These are phyloP conservation scores for Ictalurus punctatus DNA, from an alignment of 2,113 vertebrate genomes.

Conservation along the genomic window DNA sequence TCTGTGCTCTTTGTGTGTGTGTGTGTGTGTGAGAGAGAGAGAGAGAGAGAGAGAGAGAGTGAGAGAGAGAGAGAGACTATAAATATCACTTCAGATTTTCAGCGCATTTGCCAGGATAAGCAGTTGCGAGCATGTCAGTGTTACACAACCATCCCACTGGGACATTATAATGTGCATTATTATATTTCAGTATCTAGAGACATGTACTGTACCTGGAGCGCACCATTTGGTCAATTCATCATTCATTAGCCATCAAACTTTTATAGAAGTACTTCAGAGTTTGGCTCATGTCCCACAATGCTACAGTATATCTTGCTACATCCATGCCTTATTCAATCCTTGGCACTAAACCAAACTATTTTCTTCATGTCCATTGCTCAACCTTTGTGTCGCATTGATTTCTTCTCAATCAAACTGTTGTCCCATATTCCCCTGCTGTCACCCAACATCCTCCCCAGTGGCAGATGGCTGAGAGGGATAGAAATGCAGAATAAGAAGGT, in stretches of 20 bases:
- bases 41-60: too few relatives aligned
- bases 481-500: constrained; percentile 70
- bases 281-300: not conserved
- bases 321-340: not conserved
- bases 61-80: constrained; percentile 2
- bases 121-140: constrained; percentile 42
- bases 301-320: not conserved
- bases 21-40: not conserved
- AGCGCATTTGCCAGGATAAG: constrained; percentile 40
- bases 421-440: constrained; percentile 25
- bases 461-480: constrained; percentile 69
- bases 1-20: constrained; percentile 36
- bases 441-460: constrained; percentile 36
- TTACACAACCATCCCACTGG: constrained; percentile 40
- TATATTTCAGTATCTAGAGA: constrained; percentile 25
- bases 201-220: constrained; percentile 3
- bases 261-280: not conserved
- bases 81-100: constrained; percentile 42
- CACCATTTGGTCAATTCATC: not conserved
- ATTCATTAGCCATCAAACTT: not conserved
- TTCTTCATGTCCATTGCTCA: not conserved
- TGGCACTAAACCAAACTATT: not conserved
- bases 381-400: not conserved
- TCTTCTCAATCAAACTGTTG: constrained; percentile 5
- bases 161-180: constrained; percentile 35